phyloP scores from a whole-genome alignment of 2,888 invertebrate species.

The Cremastinae sp. region DNA sequence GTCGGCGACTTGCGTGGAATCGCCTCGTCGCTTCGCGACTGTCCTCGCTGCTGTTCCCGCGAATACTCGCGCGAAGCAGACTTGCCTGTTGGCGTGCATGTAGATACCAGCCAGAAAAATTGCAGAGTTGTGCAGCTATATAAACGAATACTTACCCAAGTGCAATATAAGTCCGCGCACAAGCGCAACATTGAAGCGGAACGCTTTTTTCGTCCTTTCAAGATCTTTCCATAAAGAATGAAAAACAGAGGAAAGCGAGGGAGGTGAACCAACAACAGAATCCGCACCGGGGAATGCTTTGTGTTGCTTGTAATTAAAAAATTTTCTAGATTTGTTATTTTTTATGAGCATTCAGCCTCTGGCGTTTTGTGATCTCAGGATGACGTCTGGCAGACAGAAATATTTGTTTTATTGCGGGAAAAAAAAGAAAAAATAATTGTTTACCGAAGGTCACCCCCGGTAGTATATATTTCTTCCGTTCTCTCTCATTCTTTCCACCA shows the following conservation, averaged over 20 bases:
- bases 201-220: slow-evolving; percentile 5
- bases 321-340: slow-evolving; percentile 25
- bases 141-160: slow-evolving; percentile 7
- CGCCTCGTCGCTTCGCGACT: slow-evolving; percentile 52
- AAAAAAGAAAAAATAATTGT: background rate
- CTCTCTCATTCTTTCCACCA: slow-evolving; percentile 5
- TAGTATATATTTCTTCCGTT: background rate
- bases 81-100: slow-evolving; percentile 9
- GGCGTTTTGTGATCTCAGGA: background rate
- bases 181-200: background rate
- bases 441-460: slow-evolving; percentile 6
- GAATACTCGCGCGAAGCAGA: slow-evolving; percentile 29
- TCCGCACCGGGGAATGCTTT: slow-evolving; percentile 21
- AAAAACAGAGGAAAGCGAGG: background rate
- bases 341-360: background rate
- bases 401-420: background rate
- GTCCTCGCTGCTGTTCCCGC: slow-evolving; percentile 9
- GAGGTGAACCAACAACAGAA: background rate
- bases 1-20: slow-evolving; percentile 45
- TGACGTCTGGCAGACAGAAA: slow-evolving; percentile 18
- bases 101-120: too few relatives aligned
- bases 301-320: slow-evolving; percentile 41
- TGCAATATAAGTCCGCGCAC: background rate
- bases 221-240: slow-evolving; percentile 8
- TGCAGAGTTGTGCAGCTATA: slow-evolving; percentile 14